Base-by-base conservation (phyloP, 2,888 invertebrate genomes). In the Elysia crispata region DNA sequence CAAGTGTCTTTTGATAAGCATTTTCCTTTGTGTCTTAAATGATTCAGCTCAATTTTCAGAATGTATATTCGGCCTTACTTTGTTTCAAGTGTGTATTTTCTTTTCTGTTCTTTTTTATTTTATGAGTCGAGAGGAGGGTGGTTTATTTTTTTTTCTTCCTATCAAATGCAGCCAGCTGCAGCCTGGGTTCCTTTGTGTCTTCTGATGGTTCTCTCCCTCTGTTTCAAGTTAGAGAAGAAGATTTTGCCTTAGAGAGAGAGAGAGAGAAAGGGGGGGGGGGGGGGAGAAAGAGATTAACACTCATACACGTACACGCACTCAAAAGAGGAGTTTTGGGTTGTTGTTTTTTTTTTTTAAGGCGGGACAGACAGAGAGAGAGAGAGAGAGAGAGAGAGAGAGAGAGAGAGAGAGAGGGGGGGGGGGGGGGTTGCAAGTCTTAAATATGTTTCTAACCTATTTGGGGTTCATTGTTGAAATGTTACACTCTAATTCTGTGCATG, bases 131-230 rank as follows among this genome's bases (percentile, higher is more conserved):
- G 15, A 41, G 23, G 31, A 54, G 54, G 50, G 28, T 57, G n/a
- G 54, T 54, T 60, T 54, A 18, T 74, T 30, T 54, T 25, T 74
- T 54, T 74, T 28, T 28, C 57, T 54, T 28, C 30, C 33, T 28
- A 28, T 60, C 41, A 6, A 41, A 41, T 41, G 41, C 41, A 41
- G 5, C 41, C 41, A 11, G 18, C 54, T 57, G 23, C 11, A 23
- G 20, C 28, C 0, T 57, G n/a, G 23, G 23, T 76, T 11, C 28
- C 20, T 64, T 20, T 76, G 33, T 28, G 28, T 30, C n/a, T 25
- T 60, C 5, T 13, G 49, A n/a, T 3, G 62, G 64, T 76, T 30
- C 3, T 20, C 13, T 6, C 15, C 31, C 30, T 54, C 15, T 18
- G 73, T 18, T 18, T 67, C n/a, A n/a, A 6, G 5, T 41, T 11